Evolutionary conservation across 2,113 vertebrate genomes (phyloP).

Genomic region (Hyperoodon ampullatus): DNA sequence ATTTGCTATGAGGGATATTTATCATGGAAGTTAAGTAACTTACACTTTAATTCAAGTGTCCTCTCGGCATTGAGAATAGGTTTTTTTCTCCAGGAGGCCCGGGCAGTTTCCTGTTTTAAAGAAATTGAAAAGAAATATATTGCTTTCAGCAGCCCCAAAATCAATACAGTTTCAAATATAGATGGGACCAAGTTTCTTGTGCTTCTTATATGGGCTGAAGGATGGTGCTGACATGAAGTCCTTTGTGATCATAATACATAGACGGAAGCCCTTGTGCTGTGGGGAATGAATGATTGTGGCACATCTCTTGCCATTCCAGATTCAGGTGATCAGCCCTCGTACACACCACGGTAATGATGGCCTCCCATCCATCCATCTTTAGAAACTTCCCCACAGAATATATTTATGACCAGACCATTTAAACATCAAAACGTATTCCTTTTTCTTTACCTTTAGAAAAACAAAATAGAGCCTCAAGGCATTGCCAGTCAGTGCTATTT

Average conservation of each 20-base stretch:
- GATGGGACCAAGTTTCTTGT: conserved; percentile 49
- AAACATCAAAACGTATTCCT: conserved; percentile 64
- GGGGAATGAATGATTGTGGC: not conserved
- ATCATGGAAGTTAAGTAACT: conserved; percentile 68
- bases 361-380: conserved; percentile 24
- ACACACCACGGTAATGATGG: not conserved
- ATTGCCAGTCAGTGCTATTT: conserved; percentile 9
- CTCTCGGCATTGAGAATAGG: conserved; percentile 54
- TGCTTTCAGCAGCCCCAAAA: conserved; percentile 72
- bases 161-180: conserved; percentile 65
- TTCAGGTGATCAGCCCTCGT: not conserved
- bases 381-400: not conserved
- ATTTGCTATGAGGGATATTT: conserved; percentile 56
- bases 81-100: conserved; percentile 59
- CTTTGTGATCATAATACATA: conserved; percentile 30
- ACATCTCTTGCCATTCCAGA: not conserved
- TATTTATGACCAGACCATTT: conserved; percentile 65
- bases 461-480: conserved; percentile 57
- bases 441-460: conserved; percentile 70
- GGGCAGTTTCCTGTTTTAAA: conserved; percentile 64
- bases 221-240: conserved; percentile 60
- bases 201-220: conserved; percentile 44
- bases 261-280: not conserved
- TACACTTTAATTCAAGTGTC: conserved; percentile 69
- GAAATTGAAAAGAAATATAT: conserved; percentile 64